Percentiles rank a stretch among this genome's conserved stretches.
These are phyloP conservation scores for Lonchura striata DNA, from an alignment of 2,113 vertebrate species.

Conservation along the genomic window DNA sequence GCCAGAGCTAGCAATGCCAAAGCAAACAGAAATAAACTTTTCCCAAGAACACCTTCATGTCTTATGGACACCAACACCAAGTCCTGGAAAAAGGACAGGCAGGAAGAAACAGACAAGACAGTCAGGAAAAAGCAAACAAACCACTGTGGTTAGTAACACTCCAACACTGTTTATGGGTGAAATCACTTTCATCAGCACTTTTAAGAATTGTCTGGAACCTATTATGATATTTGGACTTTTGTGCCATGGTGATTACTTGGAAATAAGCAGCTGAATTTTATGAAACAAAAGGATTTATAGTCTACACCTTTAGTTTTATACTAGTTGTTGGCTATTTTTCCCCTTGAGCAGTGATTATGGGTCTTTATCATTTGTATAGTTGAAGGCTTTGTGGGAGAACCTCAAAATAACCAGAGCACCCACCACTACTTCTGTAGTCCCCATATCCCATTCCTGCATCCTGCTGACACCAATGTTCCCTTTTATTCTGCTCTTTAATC, in stretches of 20 bases:
- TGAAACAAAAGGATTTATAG: background rate
- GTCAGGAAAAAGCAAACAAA: background rate
- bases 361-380: background rate
- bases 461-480: background rate
- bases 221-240: background rate
- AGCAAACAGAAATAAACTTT: background rate
- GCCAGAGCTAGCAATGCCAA: background rate
- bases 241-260: background rate
- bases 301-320: background rate
- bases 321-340: background rate
- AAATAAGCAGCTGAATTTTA: background rate
- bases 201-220: background rate
- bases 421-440: background rate
- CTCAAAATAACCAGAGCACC: background rate
- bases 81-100: background rate
- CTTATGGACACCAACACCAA: background rate
- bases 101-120: background rate
- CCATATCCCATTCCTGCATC: background rate
- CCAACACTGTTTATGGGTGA: background rate
- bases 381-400: background rate
- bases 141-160: background rate
- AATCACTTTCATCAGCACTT: background rate
- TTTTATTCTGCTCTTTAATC: background rate
- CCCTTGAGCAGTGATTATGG: background rate
- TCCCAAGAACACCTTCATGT: background rate